Percentiles rank a stretch among this genome's conserved stretches.
Conservation (phyloP, 2,113 vertebrate species). For the Nothobranchius furzeri region DNA sequence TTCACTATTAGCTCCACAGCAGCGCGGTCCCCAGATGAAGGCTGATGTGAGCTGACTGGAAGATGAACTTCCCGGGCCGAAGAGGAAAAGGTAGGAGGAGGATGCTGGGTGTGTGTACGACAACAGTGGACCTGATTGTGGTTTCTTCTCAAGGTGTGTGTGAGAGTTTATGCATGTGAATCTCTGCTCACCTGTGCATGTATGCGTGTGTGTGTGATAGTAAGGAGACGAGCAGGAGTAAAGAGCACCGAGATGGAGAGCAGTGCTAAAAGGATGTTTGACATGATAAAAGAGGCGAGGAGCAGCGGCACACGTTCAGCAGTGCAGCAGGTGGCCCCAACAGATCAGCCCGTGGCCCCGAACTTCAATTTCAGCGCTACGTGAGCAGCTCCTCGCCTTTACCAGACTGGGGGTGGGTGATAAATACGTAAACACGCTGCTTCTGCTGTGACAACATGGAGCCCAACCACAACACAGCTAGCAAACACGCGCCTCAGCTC, state of each 20-base stretch:
- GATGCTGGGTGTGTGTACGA: constrained; percentile 12
- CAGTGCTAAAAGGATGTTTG: constrained; percentile 41
- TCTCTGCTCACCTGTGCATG: background rate
- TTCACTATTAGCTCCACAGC: constrained; percentile 54
- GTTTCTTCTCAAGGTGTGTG: background rate
- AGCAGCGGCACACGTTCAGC: constrained; percentile 12
- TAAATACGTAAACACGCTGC: background rate
- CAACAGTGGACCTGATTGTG: background rate
- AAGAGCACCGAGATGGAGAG: constrained; percentile 35
- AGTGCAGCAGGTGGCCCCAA: constrained; percentile 22
- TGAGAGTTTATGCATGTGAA: background rate
- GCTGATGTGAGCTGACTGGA: constrained; percentile 73
- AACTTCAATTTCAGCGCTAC: constrained; percentile 17
- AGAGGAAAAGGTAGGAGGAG: constrained; percentile 29
- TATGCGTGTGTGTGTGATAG: background rate
- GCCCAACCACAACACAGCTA: background rate
- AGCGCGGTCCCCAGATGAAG: constrained; percentile 56
- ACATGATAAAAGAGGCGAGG: constrained; percentile 28
- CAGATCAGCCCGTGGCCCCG: constrained; percentile 22
- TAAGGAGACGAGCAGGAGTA: background rate
- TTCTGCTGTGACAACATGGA: background rate
- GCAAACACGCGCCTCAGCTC: constrained; percentile 5
- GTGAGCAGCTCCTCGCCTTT: background rate
- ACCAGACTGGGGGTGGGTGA: too few relatives aligned
- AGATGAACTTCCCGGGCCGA: constrained; percentile 70